A percentile compares a stretch with the other conserved stretches of the same genome.
Conservation (phyloP, 2,797 vertebrate species). For the Tiaroga cobitis region DNA sequence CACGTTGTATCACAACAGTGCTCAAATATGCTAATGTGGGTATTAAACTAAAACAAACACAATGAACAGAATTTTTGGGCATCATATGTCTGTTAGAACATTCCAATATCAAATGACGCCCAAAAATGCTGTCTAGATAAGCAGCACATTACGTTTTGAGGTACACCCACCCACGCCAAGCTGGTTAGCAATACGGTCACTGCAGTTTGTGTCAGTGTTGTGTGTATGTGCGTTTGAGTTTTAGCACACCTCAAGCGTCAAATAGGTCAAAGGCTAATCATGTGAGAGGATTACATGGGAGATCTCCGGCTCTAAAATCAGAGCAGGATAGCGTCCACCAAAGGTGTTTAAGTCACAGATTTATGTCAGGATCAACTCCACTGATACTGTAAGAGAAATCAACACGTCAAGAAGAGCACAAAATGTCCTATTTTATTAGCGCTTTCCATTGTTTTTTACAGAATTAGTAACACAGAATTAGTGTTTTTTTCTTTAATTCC, state of each 20-base stretch:
- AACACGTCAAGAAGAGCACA: background rate
- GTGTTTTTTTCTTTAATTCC: too few relatives aligned
- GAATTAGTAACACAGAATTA: background rate
- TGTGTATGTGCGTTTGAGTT: background rate
- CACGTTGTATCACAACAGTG: background rate
- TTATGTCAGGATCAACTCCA: slow-evolving; percentile 41
- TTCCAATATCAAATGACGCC: background rate
- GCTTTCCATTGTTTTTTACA: background rate
- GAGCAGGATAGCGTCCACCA: slow-evolving; percentile 49
- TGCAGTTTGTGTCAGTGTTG: background rate
- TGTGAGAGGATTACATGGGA: slow-evolving; percentile 54
- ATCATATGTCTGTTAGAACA: background rate
- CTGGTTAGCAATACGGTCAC: background rate
- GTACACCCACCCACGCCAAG: background rate
- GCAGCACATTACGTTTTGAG: background rate
- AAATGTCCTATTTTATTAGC: background rate
- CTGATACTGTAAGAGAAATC: background rate
- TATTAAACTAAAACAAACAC: slow-evolving; percentile 5
- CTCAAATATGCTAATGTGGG: background rate
- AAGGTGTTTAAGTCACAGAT: slow-evolving; percentile 47
- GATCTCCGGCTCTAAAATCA: slow-evolving; percentile 47
- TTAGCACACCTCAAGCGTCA: slow-evolving; percentile 21
- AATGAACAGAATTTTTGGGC: background rate
- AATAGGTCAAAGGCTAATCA: slow-evolving; percentile 46
- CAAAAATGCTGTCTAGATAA: background rate